Percentiles rank a stretch among this genome's conserved stretches.
Evolutionary conservation across 2,888 invertebrate genomes (phyloP).

Genomic region (Polydesmus complanatus): DNA sequence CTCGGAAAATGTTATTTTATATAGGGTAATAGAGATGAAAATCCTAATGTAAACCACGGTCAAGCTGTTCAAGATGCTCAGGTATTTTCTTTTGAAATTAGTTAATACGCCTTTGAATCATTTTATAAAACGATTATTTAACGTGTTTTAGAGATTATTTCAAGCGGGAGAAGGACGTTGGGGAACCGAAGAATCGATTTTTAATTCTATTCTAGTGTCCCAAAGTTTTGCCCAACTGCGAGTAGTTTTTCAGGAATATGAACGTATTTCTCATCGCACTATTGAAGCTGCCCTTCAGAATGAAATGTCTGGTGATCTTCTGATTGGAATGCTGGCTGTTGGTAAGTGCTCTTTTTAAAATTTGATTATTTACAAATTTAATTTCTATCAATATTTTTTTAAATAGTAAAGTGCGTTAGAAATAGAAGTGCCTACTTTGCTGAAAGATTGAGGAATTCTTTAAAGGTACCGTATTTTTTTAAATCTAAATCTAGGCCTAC

Average conservation of each 20-base stretch:
- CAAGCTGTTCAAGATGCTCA: constrained; percentile 68
- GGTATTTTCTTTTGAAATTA: constrained; percentile 28
- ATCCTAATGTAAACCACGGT: constrained; percentile 52
- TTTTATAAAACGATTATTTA: neutral
- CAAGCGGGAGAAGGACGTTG: constrained; percentile 34
- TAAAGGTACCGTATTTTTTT: constrained; percentile 25
- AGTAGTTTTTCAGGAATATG: constrained; percentile 32
- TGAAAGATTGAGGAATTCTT: constrained; percentile 31
- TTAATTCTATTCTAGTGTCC: constrained; percentile 31
- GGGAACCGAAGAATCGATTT: constrained; percentile 31
- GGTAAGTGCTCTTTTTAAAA: constrained; percentile 23
- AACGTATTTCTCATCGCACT: constrained; percentile 29
- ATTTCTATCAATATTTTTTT: no score
- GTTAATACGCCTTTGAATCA: neutral
- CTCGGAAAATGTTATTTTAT: no score
- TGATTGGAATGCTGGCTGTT: constrained; percentile 29
- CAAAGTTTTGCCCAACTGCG: constrained; percentile 34
- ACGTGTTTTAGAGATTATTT: constrained; percentile 22
- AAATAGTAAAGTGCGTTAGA: constrained; percentile 30
- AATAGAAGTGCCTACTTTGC: constrained; percentile 32
- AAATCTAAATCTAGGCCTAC: neutral
- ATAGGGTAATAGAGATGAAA: constrained; percentile 67
- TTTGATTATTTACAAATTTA: neutral
- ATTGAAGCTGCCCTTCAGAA: constrained; percentile 26
- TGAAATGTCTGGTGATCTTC: constrained; percentile 30